Base-by-base conservation (phyloP, 2,113 vertebrate species). In the Eolophus roseicapilla region DNA sequence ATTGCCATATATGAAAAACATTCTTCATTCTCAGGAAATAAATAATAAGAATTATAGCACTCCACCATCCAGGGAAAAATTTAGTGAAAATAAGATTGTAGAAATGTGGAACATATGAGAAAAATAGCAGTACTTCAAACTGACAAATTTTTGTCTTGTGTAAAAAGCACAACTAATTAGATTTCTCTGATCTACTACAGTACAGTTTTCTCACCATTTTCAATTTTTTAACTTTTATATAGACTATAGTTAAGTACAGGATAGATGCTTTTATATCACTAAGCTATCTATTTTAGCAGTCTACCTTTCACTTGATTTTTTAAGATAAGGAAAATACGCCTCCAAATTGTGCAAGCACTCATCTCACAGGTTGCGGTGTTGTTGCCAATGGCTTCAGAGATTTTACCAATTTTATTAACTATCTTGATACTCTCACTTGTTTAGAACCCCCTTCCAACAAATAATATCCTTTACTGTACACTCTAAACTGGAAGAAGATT, bases 91-190 rank as follows among this genome's bases (percentile, higher is more conserved):
- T 82, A 96, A 89, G 76, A 62, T 46, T 82, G 10, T 28, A 64
- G 37, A 87, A 93, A 28, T 44, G 43, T 82, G 25, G 17, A 75
- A 43, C 19, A 63, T 27, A 4, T 39, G 25, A 52, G 59, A 49
- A 96, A 93, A 95, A 41, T 17, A 82, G 6, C 47, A 93, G 33
- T 90, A 47, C 5, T 88, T 90, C 59, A 93, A 96, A 95, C 20
- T 78, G 57, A 74, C 71, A 87, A 64, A 8, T 28, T 62, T 73
- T 76, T 81, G 4, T 76, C 62, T 90, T 43, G n/a, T 37, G 20
- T 88, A 95, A 89, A 52, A 89, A 87, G 16, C 37, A 49, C 16
- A 74, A 59, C 69, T 31, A 74, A 92, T 95, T 94, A 63, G 55
- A 80, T 96, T 92, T 96, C 85, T 89, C 25, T 64, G 35, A 67